A percentile compares a stretch with the other conserved stretches of the same genome.
Conservation (phyloP, 2,113 vertebrate genomes). For the Pygoscelis adeliae region DNA sequence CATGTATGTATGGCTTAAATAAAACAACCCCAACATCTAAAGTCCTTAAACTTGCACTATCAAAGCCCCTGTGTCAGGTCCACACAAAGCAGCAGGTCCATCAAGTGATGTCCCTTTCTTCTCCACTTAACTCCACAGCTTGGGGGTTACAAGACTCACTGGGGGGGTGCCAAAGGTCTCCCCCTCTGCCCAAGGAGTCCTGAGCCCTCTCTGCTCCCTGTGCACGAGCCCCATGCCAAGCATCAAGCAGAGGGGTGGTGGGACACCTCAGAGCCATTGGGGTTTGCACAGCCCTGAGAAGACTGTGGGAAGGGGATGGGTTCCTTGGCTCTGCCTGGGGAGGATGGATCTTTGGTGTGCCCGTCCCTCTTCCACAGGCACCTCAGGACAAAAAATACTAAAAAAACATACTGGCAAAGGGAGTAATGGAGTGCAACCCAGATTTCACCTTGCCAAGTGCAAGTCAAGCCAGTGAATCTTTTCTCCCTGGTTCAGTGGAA, state of each 20-base stretch:
- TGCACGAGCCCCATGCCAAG: neutral
- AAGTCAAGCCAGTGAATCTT: neutral
- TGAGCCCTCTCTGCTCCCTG: neutral
- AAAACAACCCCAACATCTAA: neutral
- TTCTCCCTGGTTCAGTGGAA: neutral
- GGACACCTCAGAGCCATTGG: neutral
- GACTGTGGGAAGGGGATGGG: neutral
- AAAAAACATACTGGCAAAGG: neutral
- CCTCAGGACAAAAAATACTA: neutral
- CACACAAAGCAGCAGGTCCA: neutral
- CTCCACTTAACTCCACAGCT: neutral
- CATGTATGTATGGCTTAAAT: neutral
- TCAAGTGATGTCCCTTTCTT: neutral
- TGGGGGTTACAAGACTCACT: neutral
- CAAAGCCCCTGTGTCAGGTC: neutral
- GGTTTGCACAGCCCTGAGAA: neutral
- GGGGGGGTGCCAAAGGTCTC: rapidly evolving
- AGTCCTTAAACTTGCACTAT: neutral
- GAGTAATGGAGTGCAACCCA: neutral
- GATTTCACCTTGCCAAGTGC: neutral
- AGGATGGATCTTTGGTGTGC: neutral
- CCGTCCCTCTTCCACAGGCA: neutral
- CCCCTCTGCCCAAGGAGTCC: neutral
- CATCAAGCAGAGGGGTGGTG: neutral
- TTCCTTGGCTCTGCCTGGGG: neutral